Conservation (phyloP, 2,888 invertebrate species). For the Drosophila falleni region DNA sequence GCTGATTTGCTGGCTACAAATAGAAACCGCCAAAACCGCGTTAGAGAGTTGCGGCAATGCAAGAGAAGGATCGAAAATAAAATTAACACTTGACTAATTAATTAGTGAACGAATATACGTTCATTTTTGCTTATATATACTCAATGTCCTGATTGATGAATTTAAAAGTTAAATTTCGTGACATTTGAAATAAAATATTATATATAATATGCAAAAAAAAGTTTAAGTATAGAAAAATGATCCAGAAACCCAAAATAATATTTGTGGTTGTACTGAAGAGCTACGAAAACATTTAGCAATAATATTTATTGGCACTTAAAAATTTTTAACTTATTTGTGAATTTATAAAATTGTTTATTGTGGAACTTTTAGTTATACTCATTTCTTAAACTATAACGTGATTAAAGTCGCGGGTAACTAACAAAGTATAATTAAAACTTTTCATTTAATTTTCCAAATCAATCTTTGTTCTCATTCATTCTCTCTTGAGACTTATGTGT, state of each 20-base stretch:
- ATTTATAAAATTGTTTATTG: neutral
- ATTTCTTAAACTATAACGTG: no score
- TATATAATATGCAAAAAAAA: no score
- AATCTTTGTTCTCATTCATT: neutral
- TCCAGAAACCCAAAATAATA: no score
- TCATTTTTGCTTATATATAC: neutral
- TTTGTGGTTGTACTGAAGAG: no score
- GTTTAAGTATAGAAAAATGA: no score
- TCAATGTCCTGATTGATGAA: neutral
- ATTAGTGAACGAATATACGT: constrained; percentile 1
- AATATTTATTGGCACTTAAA: neutral
- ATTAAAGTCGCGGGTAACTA: no score
- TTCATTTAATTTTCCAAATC: constrained; percentile 1
- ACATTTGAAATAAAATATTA: no score
- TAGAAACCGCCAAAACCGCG: constrained; percentile 8
- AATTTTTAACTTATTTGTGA: no score
- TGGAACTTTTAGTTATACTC: no score
- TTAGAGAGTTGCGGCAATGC: constrained; percentile 3
- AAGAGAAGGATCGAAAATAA: neutral
- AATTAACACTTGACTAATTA: constrained; percentile 2
- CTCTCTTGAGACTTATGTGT: neutral
- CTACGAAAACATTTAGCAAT: no score
- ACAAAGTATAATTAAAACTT: neutral
- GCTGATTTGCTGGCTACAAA: constrained; percentile 36
- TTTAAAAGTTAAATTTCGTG: no score